Conservation (phyloP, 2,113 vertebrate genomes). For the Butorides virescens region DNA sequence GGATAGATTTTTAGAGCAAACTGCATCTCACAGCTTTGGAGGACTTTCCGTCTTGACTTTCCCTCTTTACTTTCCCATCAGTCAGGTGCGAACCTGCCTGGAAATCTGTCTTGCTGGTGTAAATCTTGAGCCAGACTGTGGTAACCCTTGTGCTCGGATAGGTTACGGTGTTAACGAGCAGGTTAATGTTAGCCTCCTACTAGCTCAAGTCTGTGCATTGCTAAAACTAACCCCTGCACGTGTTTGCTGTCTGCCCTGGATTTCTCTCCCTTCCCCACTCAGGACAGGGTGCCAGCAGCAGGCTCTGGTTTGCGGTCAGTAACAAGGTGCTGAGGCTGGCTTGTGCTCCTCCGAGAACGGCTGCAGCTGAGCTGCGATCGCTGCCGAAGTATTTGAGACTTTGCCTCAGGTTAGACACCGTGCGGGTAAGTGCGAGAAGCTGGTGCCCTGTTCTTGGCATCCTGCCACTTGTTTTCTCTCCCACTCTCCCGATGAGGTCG, state of each 20-base stretch:
- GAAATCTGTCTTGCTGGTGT: background rate
- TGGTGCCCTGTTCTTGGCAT: background rate
- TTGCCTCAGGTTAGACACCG: background rate
- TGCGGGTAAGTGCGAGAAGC: background rate
- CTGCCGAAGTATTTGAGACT: background rate
- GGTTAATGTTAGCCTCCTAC: background rate
- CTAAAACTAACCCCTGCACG: background rate
- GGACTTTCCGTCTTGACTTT: background rate
- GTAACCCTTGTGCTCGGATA: background rate
- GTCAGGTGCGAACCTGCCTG: background rate
- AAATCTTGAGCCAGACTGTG: background rate
- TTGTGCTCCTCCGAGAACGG: fast-evolving
- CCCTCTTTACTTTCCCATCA: background rate
- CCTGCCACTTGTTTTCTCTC: background rate
- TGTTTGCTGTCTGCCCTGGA: background rate
- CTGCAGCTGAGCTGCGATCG: background rate
- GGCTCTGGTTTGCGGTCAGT: background rate
- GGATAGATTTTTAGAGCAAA: background rate
- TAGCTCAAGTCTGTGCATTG: background rate
- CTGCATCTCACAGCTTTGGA: background rate
- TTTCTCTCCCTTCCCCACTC: background rate
- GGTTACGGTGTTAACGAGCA: background rate
- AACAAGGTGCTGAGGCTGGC: background rate
- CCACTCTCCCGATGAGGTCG: background rate
- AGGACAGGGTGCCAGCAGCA: background rate